These are phyloP conservation scores for Boleophthalmus pectinirostris DNA, from an alignment of 2,113 vertebrate species.

Conservation along the genomic window DNA sequence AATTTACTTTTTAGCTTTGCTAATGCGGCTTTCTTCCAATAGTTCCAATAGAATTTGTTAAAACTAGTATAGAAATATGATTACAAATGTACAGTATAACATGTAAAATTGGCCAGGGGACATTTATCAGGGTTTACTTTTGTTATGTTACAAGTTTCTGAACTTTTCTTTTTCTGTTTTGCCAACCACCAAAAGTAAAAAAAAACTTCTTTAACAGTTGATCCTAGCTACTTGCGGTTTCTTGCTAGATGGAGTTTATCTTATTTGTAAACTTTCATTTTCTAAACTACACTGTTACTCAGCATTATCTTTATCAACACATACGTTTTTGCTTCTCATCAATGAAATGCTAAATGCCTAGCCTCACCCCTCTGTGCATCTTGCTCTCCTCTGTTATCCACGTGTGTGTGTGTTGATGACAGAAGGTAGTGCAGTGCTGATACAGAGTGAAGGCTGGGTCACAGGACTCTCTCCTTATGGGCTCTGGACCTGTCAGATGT, in stretches of 20 bases:
- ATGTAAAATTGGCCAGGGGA: background rate
- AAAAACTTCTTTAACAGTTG: too few species aligned
- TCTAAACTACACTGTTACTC: background rate
- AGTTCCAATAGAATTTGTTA: background rate
- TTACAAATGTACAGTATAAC: background rate
- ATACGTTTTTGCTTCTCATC: background rate
- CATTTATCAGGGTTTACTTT: background rate
- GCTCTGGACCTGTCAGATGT: conserved; percentile 14
- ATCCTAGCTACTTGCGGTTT: too few species aligned
- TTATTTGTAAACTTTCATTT: background rate
- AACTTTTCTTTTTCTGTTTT: background rate
- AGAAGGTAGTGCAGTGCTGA: background rate
- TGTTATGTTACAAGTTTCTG: background rate
- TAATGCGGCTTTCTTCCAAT: background rate
- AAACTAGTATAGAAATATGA: background rate
- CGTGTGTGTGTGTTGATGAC: background rate
- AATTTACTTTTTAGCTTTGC: background rate
- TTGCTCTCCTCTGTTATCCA: background rate
- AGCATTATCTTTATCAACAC: background rate
- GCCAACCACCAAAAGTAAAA: background rate
- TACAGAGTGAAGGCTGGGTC: conserved; percentile 10
- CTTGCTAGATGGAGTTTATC: background rate
- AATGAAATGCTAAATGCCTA: conserved; percentile 2
- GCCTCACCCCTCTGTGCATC: background rate
- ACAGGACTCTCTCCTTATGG: conserved; percentile 9